phyloP scores from a whole-genome alignment of 2,113 vertebrate species.

The Saguinus imperator region DNA sequence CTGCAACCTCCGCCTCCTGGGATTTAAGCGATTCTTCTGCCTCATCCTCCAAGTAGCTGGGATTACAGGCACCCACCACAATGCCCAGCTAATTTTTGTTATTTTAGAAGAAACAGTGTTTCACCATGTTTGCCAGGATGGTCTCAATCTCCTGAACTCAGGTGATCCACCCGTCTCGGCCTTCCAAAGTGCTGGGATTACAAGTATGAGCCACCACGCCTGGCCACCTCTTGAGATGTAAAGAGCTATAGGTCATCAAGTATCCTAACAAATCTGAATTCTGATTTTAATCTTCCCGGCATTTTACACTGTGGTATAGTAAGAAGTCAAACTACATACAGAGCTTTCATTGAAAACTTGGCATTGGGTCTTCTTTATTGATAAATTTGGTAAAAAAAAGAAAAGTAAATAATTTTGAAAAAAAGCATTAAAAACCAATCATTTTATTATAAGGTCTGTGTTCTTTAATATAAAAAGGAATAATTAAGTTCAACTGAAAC shows the following conservation, averaged over 20 bases:
- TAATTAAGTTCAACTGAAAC: background rate
- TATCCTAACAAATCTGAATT: background rate
- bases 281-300: background rate
- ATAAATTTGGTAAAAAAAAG: background rate
- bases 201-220: too few species aligned
- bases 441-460: background rate
- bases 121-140: too few species aligned
- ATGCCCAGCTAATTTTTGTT: too few species aligned
- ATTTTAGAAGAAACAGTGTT: too few species aligned
- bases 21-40: too few species aligned
- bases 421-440: background rate
- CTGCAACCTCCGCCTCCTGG: too few species aligned
- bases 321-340: background rate
- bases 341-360: slow-evolving; percentile 32
- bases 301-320: background rate
- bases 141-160: too few species aligned
- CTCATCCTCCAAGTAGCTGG: too few species aligned
- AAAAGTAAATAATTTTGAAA: background rate
- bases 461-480: background rate
- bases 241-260: background rate
- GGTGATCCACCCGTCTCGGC: too few species aligned
- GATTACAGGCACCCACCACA: too few species aligned
- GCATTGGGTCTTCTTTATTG: background rate
- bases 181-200: too few species aligned
- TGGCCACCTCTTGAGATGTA: background rate